Base-by-base conservation (phyloP, 2,888 invertebrate species). In the Alcis repandata region DNA sequence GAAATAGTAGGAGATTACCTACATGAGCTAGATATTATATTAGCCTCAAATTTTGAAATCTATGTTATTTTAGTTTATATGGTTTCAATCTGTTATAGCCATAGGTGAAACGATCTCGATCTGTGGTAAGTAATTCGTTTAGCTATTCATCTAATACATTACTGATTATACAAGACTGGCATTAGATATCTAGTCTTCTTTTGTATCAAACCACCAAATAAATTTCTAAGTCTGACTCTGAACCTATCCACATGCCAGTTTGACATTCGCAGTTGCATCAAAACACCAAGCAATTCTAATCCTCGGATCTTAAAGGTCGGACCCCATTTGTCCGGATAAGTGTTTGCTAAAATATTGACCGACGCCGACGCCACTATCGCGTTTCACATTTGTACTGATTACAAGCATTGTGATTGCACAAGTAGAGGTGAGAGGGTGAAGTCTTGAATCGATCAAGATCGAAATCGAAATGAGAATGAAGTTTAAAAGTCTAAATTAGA, bases 341-440 rank as follows among this genome's bases (percentile, higher is more conserved):
- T 86, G 87, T 84, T 86, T 87, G 87, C 82, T 91, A 88, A 91
- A 91, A 89, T 91, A 91, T 92, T 89, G 90, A 90, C 79, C 83
- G 83, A 83, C 75, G 79, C 71, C 72, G 75, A 77, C 70, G 78
- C 79, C 79, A 79, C 83, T 87, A 89, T 88, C 87, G 84, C 74
- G 79, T 79, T 87, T 86, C 88, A 82, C 88, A 91, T 91, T 92
- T 91, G 85, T 90, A 85, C 88, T 90, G 89, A 91, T 92, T 91
- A 91, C 85, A 74, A 69, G 71, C 73, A 76, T 80, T 78, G 75
- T 62, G 45, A 70, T 79, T 79, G 79, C 71, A 72, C 71, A 52
- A 63, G 54, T 62, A 79, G 81, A 82, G 80, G 79, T 82, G 79
- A 81, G 80, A 80, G 77, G 76, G 76, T 70, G 70, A 76, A 19